These are phyloP conservation scores for Polypterus senegalus DNA, from an alignment of 2,113 vertebrate genomes.

Conservation along the genomic window DNA sequence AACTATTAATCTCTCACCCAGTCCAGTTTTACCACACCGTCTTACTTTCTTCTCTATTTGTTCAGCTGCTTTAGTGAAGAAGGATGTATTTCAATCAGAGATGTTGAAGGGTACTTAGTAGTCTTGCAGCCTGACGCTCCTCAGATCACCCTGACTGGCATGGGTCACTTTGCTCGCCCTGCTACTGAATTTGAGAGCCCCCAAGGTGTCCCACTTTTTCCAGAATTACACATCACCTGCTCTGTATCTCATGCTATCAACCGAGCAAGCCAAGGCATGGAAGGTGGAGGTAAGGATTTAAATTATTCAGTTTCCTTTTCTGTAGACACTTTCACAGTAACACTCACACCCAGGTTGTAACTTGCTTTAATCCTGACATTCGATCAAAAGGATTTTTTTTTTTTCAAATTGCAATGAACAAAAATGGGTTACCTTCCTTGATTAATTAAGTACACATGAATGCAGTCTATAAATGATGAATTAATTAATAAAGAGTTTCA, in stretches of 20 bases:
- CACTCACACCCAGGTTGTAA: constrained; percentile 29
- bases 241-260: constrained; percentile 78
- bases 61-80: constrained; percentile 90
- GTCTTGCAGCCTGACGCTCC: constrained; percentile 92
- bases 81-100: constrained; percentile 82
- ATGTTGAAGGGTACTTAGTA: constrained; percentile 87
- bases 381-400: too few relatives aligned
- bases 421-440: too few relatives aligned
- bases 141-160: constrained; percentile 82
- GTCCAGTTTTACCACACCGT: neutral
- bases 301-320: too few relatives aligned
- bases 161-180: constrained; percentile 72
- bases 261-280: constrained; percentile 59
- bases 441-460: too few relatives aligned
- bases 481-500: too few relatives aligned
- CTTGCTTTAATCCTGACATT: too few relatives aligned
- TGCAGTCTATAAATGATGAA: too few relatives aligned
- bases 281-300: constrained; percentile 49
- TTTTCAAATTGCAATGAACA: too few relatives aligned
- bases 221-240: constrained; percentile 81
- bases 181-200: constrained; percentile 73
- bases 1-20: too few relatives aligned
- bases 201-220: constrained; percentile 77
- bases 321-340: constrained; percentile 27
- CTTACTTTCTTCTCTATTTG: constrained; percentile 7